Evolutionary conservation across 2,888 invertebrate species (phyloP), one percentile per base, ranked within the genome.

Genomic region (Oscheius sp.): DNA sequence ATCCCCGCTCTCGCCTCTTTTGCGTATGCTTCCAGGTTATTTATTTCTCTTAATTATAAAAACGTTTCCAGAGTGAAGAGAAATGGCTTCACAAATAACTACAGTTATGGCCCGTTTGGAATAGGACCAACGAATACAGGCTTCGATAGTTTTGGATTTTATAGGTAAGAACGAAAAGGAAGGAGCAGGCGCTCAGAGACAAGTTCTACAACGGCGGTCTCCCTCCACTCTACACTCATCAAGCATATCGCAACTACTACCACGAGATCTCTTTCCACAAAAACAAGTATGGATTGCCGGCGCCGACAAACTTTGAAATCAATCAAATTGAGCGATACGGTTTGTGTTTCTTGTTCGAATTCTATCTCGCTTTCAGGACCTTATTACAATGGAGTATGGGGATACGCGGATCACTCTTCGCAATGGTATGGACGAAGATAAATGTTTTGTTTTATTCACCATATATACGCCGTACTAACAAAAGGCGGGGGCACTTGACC

Each of bases 11-110:
- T 54, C 1, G n/a, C 33, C 36, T 33, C 54, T 1, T 17, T 54
- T 2, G 20, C 36, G 20, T 32, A n/a, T 33, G 54, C 33, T n/a
- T 54, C 33, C 6, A 54, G 54, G 54, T 54, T 5, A n/a, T 30
- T n/a, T n/a, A 14, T 30, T 54, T 33, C 33, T 33, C 9, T n/a
- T 51, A 8, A 8, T 26, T 51, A 8, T 3, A 28, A 14, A 28
- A 51, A 5, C 17, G 3, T 26, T 17, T 44, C 59, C 26, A 67
- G 77, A 8, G 67, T 73, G 8, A 81, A 80, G 69, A 69, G 80
- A n/a, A 81, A 81, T 61, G 81, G 77, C n/a, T 81, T 81, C 72
- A 80, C 80, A 9, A 82, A 82, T 62, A 80, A 80, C 64, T 82
- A 80, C 50, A 80, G 82, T 20, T 82, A 82, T 47, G 82, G 82